Conservation (phyloP, 2,113 vertebrate genomes). For the Ardeotis arabs region DNA sequence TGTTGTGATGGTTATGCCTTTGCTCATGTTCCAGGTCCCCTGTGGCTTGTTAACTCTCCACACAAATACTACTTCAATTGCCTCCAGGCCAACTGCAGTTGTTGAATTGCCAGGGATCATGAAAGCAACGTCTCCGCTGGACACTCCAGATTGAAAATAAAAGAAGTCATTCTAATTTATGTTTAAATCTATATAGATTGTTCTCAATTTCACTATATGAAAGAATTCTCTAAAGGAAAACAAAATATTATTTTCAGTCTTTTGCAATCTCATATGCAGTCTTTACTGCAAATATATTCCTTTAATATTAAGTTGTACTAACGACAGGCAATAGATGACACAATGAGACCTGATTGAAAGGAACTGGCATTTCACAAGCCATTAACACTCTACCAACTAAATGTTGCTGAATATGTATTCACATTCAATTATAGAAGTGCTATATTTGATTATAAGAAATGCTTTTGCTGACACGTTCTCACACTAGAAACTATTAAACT, state of each 20-base stretch:
- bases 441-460: not conserved
- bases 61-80: conserved; percentile 46
- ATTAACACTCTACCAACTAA: not conserved
- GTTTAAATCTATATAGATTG: not conserved
- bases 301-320: not conserved
- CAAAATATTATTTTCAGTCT: not conserved
- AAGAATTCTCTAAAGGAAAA: not conserved
- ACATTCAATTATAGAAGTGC: not conserved
- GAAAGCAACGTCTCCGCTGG: conserved; percentile 4
- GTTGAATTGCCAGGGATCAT: conserved; percentile 6
- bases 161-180: not conserved
- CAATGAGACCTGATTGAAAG: not conserved
- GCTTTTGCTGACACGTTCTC: not conserved
- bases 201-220: not conserved
- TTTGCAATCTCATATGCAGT: not conserved
- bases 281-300: not conserved
- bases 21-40: conserved; percentile 63
- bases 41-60: conserved; percentile 68
- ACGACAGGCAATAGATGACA: not conserved
- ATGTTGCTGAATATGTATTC: not conserved
- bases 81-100: conserved; percentile 34
- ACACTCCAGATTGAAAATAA: not conserved
- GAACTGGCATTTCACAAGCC: not conserved
- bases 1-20: conserved; percentile 66
- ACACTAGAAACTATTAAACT: not conserved